Conservation (phyloP, 2,888 invertebrate genomes). For the Ectemnius cavifrons region DNA sequence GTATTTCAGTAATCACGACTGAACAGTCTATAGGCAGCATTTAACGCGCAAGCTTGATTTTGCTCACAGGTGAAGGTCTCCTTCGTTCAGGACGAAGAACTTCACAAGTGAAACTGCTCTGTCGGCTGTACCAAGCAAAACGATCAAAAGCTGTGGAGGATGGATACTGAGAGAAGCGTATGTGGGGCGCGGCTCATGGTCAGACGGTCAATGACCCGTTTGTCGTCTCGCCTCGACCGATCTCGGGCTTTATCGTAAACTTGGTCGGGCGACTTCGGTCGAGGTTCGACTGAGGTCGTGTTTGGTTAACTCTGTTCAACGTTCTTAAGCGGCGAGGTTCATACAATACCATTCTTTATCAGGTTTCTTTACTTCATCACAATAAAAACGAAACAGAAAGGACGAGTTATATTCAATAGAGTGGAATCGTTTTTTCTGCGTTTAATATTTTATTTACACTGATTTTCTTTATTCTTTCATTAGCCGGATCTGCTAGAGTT, state of each 20-base stretch:
- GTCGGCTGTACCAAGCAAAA: constrained; percentile 52
- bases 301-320: constrained; percentile 41
- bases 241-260: constrained; percentile 54
- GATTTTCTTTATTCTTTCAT: too few relatives aligned
- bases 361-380: constrained; percentile 11
- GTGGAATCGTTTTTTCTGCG: too few relatives aligned
- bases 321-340: constrained; percentile 31
- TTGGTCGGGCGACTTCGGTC: constrained; percentile 65
- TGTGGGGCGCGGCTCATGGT: constrained; percentile 78
- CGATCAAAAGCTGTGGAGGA: constrained; percentile 54
- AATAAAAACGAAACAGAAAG: too few relatives aligned
- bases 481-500: too few relatives aligned
- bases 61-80: constrained; percentile 52
- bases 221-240: constrained; percentile 59
- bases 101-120: constrained; percentile 63
- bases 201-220: constrained; percentile 77
- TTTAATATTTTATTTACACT: too few relatives aligned
- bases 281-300: constrained; percentile 58
- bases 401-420: too few relatives aligned
- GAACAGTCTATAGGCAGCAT: constrained; percentile 7
- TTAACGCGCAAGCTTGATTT: constrained; percentile 37
- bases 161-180: constrained; percentile 59
- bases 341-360: constrained; percentile 15
- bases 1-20: too few relatives aligned
- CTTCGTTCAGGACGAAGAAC: constrained; percentile 56